Percentiles rank a stretch among this genome's conserved stretches.
phyloP scores from a whole-genome alignment of 2,888 invertebrate genomes.

The Eupithecia exiguata region DNA sequence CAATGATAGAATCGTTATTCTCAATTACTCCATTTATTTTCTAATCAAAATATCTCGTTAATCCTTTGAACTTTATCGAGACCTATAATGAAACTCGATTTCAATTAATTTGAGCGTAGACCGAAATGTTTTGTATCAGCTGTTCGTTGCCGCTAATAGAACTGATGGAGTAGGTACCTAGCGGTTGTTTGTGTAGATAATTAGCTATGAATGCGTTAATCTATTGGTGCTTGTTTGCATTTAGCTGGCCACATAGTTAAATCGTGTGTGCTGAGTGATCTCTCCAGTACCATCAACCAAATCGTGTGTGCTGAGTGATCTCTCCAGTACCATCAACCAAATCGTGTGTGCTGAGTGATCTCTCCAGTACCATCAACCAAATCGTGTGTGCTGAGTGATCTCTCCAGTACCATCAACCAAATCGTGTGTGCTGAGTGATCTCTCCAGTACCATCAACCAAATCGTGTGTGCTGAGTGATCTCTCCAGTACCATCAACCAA shows the following conservation, averaged over 20 bases:
- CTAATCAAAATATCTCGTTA: slow-evolving; percentile 43
- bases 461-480: no score
- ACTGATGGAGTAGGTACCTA: neutral
- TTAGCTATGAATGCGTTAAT: slow-evolving; percentile 7
- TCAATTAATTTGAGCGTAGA: slow-evolving; percentile 34
- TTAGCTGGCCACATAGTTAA: slow-evolving; percentile 2
- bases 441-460: no score
- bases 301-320: no score
- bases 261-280: slow-evolving; percentile 5
- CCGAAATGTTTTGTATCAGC: slow-evolving; percentile 16
- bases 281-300: neutral
- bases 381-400: no score
- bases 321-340: no score
- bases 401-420: no score
- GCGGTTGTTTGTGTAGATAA: neutral
- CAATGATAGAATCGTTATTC: slow-evolving; percentile 5
- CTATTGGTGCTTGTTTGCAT: slow-evolving; percentile 3
- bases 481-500: no score
- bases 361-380: no score
- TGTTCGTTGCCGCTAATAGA: neutral
- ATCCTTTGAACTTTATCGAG: slow-evolving; percentile 39
- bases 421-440: no score
- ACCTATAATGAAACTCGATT: slow-evolving; percentile 38
- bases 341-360: no score
- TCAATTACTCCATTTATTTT: slow-evolving; percentile 20